Evolutionary conservation across 2,888 invertebrate species (phyloP).

Genomic region (Rosalia funebris): DNA sequence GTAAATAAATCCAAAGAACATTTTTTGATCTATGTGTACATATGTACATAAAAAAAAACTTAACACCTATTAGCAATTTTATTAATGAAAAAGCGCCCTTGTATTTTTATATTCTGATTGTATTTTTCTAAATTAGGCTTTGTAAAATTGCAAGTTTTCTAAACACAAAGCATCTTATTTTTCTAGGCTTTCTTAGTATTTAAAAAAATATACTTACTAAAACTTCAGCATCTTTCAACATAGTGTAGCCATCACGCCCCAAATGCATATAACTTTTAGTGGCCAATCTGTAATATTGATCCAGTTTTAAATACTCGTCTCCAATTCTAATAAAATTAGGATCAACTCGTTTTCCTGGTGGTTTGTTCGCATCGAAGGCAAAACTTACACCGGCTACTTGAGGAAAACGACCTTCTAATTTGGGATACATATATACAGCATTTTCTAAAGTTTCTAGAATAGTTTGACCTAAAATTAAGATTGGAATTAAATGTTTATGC

Average conservation of each 20-base stretch:
- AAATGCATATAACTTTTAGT: conserved; percentile 83
- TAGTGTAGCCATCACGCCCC: conserved; percentile 88
- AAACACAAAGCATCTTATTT: too few relatives aligned
- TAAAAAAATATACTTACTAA: conserved; percentile 71
- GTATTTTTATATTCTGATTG: too few relatives aligned
- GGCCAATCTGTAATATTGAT: conserved; percentile 79
- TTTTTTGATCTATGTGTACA: too few relatives aligned
- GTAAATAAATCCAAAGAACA: too few relatives aligned
- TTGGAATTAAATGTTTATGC: background rate
- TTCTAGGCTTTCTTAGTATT: too few relatives aligned
- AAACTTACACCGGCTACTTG: conserved; percentile 84
- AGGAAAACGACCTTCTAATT: conserved; percentile 88
- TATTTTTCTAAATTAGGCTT: too few relatives aligned
- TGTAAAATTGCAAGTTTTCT: too few relatives aligned
- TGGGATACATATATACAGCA: conserved; percentile 85
- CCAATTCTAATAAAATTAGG: conserved; percentile 82
- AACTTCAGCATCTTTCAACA: conserved; percentile 78
- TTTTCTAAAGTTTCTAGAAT: conserved; percentile 83
- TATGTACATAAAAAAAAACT: too few relatives aligned
- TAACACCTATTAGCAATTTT: too few relatives aligned
- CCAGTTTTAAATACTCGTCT: conserved; percentile 80
- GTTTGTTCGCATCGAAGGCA: conserved; percentile 78
- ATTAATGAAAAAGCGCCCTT: too few relatives aligned
- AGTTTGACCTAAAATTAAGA: conserved; percentile 68
- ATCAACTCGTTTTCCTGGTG: conserved; percentile 77